Percentiles rank a stretch among this genome's conserved stretches.
phyloP scores from a whole-genome alignment of 2,888 invertebrate species.

The Leptinotarsa haldemani region DNA sequence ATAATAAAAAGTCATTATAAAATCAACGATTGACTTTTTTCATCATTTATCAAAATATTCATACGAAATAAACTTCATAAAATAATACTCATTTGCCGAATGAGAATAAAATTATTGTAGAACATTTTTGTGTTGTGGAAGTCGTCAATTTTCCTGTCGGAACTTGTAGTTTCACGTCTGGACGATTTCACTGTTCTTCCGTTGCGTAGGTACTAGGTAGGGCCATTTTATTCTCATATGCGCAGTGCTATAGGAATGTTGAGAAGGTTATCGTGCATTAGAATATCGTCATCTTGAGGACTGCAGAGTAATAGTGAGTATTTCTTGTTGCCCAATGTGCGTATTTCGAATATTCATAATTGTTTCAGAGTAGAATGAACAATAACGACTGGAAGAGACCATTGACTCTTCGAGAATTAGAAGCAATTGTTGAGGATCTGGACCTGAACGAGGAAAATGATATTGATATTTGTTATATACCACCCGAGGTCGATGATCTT shows the following conservation, averaged over 20 bases:
- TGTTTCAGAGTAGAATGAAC: neutral
- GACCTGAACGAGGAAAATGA: neutral
- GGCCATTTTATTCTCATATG: neutral
- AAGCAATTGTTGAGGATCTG: slow-evolving; percentile 6
- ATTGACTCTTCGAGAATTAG: slow-evolving; percentile 3
- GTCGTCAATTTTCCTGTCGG: too few relatives aligned
- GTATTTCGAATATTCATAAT: neutral
- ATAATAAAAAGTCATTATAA: too few relatives aligned
- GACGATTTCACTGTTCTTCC: neutral
- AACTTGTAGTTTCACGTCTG: slow-evolving; percentile 7
- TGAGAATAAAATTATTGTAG: too few relatives aligned
- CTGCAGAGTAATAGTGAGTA: neutral
- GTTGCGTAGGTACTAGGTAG: neutral
- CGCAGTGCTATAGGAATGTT: slow-evolving; percentile 14
- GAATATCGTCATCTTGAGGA: slow-evolving; percentile 16
- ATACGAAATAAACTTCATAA: too few relatives aligned
- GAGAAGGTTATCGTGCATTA: slow-evolving; percentile 11
- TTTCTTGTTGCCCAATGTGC: slow-evolving; percentile 6
- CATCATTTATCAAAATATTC: too few relatives aligned
- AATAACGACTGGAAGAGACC: neutral
- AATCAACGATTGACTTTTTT: too few relatives aligned
- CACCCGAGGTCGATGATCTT: slow-evolving; percentile 7
- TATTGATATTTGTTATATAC: neutral
- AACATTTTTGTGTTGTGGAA: too few relatives aligned
- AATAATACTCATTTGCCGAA: too few relatives aligned